Base-by-base conservation (phyloP, 2,797 vertebrate genomes). In the Acrocephalus scirpaceus region DNA sequence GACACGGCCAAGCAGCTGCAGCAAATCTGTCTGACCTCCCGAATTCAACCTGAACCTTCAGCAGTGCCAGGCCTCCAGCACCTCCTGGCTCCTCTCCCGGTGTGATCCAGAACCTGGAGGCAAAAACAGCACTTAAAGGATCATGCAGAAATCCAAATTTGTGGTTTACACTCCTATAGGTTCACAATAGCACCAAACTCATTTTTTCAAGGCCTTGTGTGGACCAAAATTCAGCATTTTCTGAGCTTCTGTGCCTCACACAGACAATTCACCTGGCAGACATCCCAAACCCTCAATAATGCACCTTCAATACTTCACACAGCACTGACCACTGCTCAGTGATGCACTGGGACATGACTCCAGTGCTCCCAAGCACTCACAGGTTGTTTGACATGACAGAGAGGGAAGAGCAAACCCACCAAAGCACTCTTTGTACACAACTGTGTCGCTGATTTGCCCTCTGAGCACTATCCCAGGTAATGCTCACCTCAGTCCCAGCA, bases 51-150 rank as follows among this genome's bases (percentile, higher is more conserved):
- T 13, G 71, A 42, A 51, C 69, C 32, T 76, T 62, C 74, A 36
- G n/a, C 64, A 53, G n/a, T 51, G 61, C 56, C 3, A 48, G 10
- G 27, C 11, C 62, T 65, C 54, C 56, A 51, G 45, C 82, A 67
- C 32, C 48, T 77, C 48, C 15, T 16, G 47, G 40, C 36, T 74
- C 34, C 44, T 38, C 45, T 42, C 36, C 62, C 18, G 4, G 6
- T 2, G 5, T 5, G 20, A 34, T 8, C 73, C 53, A 51, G 56
- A 19, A 54, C 57, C 26, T 14, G 26, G 10, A 56, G n/a, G 20
- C 2, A 17, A 47, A 20, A 2, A 0, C 23, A 47, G 16, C 10
- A 5, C 1, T 4, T 18, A 16, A 16, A 6, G 7, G 18, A 9
- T 36, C 47, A 57, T 11, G 34, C 38, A 53, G 32, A 13, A 29